phyloP scores from a whole-genome alignment of 2,888 invertebrate species.

The Petrolisthes cinctipes region DNA sequence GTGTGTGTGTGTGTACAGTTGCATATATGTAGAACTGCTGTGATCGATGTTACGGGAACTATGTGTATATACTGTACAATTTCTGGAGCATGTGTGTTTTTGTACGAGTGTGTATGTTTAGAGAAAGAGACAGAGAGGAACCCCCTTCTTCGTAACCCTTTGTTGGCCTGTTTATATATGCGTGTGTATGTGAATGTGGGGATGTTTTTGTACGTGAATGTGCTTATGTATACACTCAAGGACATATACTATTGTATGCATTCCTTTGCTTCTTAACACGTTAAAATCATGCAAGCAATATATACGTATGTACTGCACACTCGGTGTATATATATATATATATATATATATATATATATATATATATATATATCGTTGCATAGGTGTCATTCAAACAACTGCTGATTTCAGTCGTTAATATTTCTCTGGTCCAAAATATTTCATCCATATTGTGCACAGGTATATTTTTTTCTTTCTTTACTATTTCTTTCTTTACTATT shows the following conservation, averaged over 20 bases:
- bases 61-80: too few species aligned
- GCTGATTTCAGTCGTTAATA: too few species aligned
- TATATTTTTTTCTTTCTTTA: too few species aligned
- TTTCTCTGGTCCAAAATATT: too few species aligned
- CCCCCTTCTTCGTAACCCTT: neutral
- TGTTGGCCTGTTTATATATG: neutral
- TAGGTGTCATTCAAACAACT: too few species aligned
- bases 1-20: neutral
- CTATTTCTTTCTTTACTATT: too few species aligned
- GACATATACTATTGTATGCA: neutral
- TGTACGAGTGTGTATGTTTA: neutral
- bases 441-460: too few species aligned
- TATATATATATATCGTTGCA: too few species aligned
- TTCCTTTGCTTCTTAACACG: too few species aligned
- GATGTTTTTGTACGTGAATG: neutral
- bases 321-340: conserved; percentile 13
- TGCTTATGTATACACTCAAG: conserved; percentile 3
- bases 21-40: neutral
- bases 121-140: neutral
- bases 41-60: too few species aligned
- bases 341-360: too few species aligned
- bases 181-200: conserved; percentile 5
- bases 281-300: too few species aligned
- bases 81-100: neutral
- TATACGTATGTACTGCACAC: neutral